A percentile compares a stretch with the other conserved stretches of the same genome.
Evolutionary conservation across 2,797 vertebrate species (phyloP).

Genomic region (Enteromius thamalakanensis): DNA sequence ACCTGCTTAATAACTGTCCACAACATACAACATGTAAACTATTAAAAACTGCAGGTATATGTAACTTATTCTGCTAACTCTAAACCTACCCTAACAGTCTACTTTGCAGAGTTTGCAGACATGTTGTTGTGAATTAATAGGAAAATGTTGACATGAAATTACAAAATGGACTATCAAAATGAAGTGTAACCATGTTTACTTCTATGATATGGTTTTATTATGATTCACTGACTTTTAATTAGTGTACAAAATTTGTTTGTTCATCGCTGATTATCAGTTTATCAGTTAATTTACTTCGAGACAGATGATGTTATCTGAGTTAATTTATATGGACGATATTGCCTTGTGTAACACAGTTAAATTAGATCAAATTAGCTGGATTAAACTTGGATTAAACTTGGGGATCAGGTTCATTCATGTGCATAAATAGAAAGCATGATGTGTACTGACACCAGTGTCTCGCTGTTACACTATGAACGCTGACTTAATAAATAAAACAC

Average conservation of each 20-base stretch:
- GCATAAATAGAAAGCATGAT: constrained; percentile 13
- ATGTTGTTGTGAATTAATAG: too few species aligned
- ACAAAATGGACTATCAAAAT: too few species aligned
- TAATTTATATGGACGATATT: background rate
- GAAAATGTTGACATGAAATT: too few species aligned
- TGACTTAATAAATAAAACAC: constrained; percentile 7
- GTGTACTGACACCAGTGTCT: constrained; percentile 16
- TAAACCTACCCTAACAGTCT: too few species aligned
- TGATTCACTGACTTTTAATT: background rate
- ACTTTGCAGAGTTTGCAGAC: too few species aligned
- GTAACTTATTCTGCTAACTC: too few species aligned
- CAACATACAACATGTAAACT: too few species aligned
- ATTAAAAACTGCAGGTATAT: too few species aligned
- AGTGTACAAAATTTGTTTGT: background rate
- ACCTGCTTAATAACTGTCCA: too few species aligned
- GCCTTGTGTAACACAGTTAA: background rate
- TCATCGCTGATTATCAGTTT: background rate
- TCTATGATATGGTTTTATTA: background rate
- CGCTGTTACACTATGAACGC: constrained; percentile 24
- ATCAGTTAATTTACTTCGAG: constrained; percentile 12
- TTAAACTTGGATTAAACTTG: background rate
- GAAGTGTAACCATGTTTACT: too few species aligned
- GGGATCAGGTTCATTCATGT: constrained; percentile 34
- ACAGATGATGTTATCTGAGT: background rate
- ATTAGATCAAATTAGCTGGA: background rate